Evolutionary conservation across 1,140 invertebrate genomes (phyloP), one percentile per base, ranked within the genome.

Genomic region (Phymastichus coffea): DNA sequence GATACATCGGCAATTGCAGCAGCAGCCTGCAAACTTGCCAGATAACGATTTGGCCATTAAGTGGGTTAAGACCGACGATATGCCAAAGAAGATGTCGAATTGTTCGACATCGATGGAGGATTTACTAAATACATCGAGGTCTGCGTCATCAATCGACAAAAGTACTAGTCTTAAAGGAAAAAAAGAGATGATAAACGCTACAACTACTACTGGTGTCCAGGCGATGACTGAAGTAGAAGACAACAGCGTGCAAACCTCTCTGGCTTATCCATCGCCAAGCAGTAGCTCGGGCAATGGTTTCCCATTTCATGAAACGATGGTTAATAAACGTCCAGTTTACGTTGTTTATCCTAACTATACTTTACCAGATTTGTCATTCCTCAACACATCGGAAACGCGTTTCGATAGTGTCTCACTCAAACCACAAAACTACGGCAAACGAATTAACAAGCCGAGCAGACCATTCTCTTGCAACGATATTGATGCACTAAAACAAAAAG

Each of bases 331-430:
- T 56, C 89, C 91, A 3, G 88, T 95, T 12, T 95, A 93, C 71
- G 88, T 96, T 40, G 86, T 94, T 61, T 96, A 94, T 81, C 94
- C 94, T 14, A 94, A 92, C 77, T 96, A 96, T 70, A 89, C 92
- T 1, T 76, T 96, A 38, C 94, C 93, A 10, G 91, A 95, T 78
- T 82, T 95, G 47, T 89, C 87, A 52, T 96, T 96, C 76, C 83
- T 96, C 15, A 85, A 86, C 56, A 81, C 84, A 28, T 84, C 83
- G 64, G 80, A 84, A 52, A 73, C 80, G 30, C 84, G 84, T 65
- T 70, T 82, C n/a, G 84, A 86, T 10, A 87, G 89, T 79, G 73
- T 86, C 51, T 81, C 82, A n/a, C 75, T 84, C 17, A 82, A 79
- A 23, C 85, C 78, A 25, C 85, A 83, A 53, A 74, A 46, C 51